Percentiles rank a stretch among this genome's conserved stretches.
Conservation (phyloP, 2,888 invertebrate genomes). For the Sycophila texana region DNA sequence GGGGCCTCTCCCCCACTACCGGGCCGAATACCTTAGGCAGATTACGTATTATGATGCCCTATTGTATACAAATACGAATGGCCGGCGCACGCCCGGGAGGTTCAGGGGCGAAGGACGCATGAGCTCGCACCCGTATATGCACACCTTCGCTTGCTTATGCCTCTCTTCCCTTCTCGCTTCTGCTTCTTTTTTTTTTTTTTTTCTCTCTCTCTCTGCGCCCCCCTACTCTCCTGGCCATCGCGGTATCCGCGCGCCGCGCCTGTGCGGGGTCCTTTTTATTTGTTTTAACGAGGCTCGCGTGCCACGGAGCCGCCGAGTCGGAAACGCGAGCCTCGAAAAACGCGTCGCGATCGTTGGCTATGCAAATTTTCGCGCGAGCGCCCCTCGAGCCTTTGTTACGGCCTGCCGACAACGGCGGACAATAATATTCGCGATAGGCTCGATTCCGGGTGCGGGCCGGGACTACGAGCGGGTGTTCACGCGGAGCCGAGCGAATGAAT, state of each 20-base stretch:
- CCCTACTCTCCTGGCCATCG: background rate
- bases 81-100: slow-evolving; percentile 56
- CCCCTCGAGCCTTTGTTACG: slow-evolving; percentile 8
- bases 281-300: slow-evolving; percentile 55
- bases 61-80: slow-evolving; percentile 74
- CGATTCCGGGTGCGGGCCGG: slow-evolving; percentile 21
- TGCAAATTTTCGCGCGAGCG: slow-evolving; percentile 47
- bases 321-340: slow-evolving; percentile 47
- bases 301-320: slow-evolving; percentile 47
- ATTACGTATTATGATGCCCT: slow-evolving; percentile 73
- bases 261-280: slow-evolving; percentile 37
- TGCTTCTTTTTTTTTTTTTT: slow-evolving; percentile 21
- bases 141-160: slow-evolving; percentile 10
- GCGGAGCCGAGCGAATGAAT: slow-evolving; percentile 41
- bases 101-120: slow-evolving; percentile 47
- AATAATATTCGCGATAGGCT: slow-evolving; percentile 52
- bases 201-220: slow-evolving; percentile 13
- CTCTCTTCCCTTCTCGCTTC: background rate
- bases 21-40: slow-evolving; percentile 68
- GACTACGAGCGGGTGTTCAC: background rate
- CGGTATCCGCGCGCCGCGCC: too few species aligned
- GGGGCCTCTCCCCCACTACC: background rate
- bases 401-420: background rate
- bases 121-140: slow-evolving; percentile 49
- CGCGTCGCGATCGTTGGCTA: slow-evolving; percentile 51